Percentiles rank a stretch among this genome's conserved stretches.
These are phyloP conservation scores for Abramis brama DNA, from an alignment of 2,113 vertebrate genomes.

Conservation along the genomic window DNA sequence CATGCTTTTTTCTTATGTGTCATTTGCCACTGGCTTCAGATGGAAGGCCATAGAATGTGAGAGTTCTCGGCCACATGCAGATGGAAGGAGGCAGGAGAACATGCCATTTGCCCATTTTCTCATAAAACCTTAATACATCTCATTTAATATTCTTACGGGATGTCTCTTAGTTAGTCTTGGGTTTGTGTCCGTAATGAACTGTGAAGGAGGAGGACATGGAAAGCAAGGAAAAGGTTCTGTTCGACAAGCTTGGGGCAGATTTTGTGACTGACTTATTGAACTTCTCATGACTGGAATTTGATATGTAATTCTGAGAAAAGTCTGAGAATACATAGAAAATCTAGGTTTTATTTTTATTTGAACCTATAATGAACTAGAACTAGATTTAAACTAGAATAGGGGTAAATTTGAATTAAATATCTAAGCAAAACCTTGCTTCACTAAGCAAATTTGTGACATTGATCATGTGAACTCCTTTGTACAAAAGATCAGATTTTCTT, in stretches of 20 bases:
- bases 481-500: not conserved
- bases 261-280: constrained; percentile 3
- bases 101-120: constrained; percentile 54
- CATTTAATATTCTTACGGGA: constrained; percentile 42
- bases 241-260: not conserved
- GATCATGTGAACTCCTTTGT: not conserved
- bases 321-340: not conserved
- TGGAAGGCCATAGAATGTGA: constrained; percentile 11
- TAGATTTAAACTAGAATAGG: not conserved
- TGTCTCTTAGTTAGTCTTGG: constrained; percentile 21
- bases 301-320: no score
- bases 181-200: not conserved
- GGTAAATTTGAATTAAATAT: no score
- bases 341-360: not conserved
- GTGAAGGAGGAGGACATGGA: not conserved
- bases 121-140: constrained; percentile 51
- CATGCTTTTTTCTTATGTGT: constrained; percentile 9
- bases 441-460: not conserved
- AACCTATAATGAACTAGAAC: not conserved
- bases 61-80: constrained; percentile 27
- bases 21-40: not conserved
- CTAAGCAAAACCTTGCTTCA: not conserved
- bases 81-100: constrained; percentile 9
- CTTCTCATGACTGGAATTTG: not conserved
- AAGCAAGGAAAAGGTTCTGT: constrained; percentile 5